Evolutionary conservation across 1,140 invertebrate species (phyloP).

Genomic region (Portunus trituberculatus): DNA sequence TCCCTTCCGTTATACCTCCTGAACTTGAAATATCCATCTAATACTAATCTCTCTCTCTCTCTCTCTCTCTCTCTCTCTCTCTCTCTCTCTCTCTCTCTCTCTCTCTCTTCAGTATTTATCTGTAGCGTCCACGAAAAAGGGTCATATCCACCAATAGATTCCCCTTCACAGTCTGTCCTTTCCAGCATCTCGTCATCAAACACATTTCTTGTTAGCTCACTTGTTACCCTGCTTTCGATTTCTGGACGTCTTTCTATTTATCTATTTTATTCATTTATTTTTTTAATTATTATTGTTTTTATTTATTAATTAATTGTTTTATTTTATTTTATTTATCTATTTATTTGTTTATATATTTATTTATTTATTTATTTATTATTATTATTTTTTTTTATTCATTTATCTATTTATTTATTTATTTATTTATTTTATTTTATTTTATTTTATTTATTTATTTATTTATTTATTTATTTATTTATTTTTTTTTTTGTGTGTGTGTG

Average conservation of each 20-base stretch:
- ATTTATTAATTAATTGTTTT: too few species aligned
- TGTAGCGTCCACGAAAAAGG: neutral
- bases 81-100: constrained; percentile 20
- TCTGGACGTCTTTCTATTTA: neutral
- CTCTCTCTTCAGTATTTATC: neutral
- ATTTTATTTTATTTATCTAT: neutral
- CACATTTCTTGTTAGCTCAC: neutral
- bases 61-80: constrained; percentile 17
- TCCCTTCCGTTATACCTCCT: too few species aligned
- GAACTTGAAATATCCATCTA: too few species aligned
- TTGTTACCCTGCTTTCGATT: neutral
- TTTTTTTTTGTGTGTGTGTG: neutral
- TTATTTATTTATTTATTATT: neutral
- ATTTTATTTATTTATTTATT: too few species aligned
- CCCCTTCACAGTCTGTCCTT: neutral
- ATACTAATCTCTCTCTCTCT: neutral
- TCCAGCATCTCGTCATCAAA: neutral
- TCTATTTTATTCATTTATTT: too few species aligned
- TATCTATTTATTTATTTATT: too few species aligned
- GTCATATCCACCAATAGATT: neutral
- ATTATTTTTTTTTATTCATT: neutral
- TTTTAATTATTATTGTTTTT: too few species aligned
- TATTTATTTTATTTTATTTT: too few species aligned
- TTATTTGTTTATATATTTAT: neutral
- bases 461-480: too few species aligned